phyloP scores from a whole-genome alignment of 2,797 vertebrate genomes.

The Labroides dimidiatus region DNA sequence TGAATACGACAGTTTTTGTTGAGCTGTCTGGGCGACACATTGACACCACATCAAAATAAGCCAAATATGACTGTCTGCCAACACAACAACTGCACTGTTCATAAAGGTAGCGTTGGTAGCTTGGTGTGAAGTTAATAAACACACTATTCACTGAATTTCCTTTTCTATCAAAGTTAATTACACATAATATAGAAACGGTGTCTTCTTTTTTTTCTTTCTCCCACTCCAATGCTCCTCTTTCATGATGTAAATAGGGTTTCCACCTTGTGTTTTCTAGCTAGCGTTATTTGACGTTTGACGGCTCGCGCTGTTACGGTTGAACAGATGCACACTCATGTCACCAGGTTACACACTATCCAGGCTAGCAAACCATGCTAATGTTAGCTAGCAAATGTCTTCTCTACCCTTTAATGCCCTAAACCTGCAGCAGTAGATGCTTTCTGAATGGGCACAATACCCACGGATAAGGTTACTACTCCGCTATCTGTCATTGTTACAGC shows the following conservation, averaged over 20 bases:
- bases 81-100: not conserved
- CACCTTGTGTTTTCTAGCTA: constrained; percentile 54
- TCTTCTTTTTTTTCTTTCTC: not conserved
- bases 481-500: constrained; percentile 55
- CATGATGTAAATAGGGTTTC: constrained; percentile 23
- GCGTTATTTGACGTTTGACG: constrained; percentile 61
- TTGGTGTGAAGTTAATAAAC: not conserved
- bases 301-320: constrained; percentile 35
- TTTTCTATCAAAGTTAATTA: constrained; percentile 35
- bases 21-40: constrained; percentile 13
- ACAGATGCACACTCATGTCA: constrained; percentile 63
- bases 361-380: constrained; percentile 69
- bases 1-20: constrained; percentile 40
- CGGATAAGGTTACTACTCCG: constrained; percentile 26
- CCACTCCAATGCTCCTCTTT: too few species aligned
- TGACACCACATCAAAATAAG: not conserved
- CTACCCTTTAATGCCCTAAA: constrained; percentile 1
- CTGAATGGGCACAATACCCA: constrained; percentile 5
- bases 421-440: not conserved
- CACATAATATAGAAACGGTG: not conserved
- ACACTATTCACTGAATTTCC: not conserved
- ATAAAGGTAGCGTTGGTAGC: not conserved
- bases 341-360: constrained; percentile 41
- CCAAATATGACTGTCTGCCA: not conserved
- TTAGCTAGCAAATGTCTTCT: constrained; percentile 2